phyloP scores from a whole-genome alignment of 2,113 vertebrate genomes.

The Actenoides lindsayi region DNA sequence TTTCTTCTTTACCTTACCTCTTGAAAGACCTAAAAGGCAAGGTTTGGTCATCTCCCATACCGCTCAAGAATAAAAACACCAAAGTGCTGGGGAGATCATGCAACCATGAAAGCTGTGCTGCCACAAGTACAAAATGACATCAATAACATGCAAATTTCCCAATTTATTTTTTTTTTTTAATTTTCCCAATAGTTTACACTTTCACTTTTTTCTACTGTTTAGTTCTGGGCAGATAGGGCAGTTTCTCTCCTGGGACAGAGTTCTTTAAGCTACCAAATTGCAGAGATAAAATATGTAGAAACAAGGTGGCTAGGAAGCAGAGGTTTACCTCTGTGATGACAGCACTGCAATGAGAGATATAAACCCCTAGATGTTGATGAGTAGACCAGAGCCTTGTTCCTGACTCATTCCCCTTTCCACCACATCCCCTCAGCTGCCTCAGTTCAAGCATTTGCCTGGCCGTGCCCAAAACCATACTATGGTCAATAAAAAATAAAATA shows the following conservation, averaged over 20 bases:
- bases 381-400: background rate
- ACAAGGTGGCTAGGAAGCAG: background rate
- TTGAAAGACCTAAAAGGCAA: background rate
- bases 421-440: background rate
- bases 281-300: background rate
- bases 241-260: background rate
- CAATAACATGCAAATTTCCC: background rate
- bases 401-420: background rate
- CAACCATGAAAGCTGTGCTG: background rate
- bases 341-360: background rate
- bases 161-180: background rate
- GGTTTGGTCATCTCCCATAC: background rate
- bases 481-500: background rate
- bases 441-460: background rate
- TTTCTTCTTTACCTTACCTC: background rate
- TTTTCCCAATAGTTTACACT: background rate
- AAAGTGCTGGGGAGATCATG: background rate
- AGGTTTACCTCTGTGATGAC: background rate
- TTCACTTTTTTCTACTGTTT: background rate
- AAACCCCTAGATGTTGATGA: rapidly evolving
- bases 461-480: background rate
- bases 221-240: background rate
- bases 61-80: background rate
- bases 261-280: background rate
- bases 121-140: background rate